Evolutionary conservation across 2,113 vertebrate genomes (phyloP).

Genomic region (Hippopotamus amphibius): DNA sequence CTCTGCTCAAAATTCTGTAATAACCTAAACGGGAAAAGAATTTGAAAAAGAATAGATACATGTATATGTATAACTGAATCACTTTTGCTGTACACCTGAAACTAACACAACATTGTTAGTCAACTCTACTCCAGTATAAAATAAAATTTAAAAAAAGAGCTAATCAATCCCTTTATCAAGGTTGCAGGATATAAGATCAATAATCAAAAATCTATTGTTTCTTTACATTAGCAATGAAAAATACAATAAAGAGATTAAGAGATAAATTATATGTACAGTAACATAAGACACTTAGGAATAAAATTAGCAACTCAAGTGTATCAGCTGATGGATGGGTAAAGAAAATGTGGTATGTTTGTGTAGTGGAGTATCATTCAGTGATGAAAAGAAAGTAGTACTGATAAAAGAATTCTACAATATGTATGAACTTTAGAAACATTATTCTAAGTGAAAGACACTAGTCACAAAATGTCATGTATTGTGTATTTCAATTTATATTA

Average conservation of each 20-base stretch:
- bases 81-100: background rate
- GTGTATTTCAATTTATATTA: slow-evolving; percentile 1
- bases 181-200: background rate
- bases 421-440: background rate
- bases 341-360: background rate
- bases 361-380: background rate
- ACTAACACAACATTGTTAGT: background rate
- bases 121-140: background rate
- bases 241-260: background rate
- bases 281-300: slow-evolving; percentile 33
- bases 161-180: background rate
- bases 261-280: background rate
- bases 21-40: no score
- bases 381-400: background rate
- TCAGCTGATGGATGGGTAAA: background rate
- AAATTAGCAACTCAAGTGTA: background rate
- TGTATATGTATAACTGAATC: background rate
- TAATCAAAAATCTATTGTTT: background rate
- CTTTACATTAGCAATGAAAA: background rate
- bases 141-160: background rate
- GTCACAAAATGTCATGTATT: background rate
- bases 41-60: background rate
- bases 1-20: background rate
- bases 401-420: background rate
- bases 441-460: background rate